These are phyloP conservation scores for Coptodon rendalli DNA, from an alignment of 2,113 vertebrate species.

Conservation along the genomic window DNA sequence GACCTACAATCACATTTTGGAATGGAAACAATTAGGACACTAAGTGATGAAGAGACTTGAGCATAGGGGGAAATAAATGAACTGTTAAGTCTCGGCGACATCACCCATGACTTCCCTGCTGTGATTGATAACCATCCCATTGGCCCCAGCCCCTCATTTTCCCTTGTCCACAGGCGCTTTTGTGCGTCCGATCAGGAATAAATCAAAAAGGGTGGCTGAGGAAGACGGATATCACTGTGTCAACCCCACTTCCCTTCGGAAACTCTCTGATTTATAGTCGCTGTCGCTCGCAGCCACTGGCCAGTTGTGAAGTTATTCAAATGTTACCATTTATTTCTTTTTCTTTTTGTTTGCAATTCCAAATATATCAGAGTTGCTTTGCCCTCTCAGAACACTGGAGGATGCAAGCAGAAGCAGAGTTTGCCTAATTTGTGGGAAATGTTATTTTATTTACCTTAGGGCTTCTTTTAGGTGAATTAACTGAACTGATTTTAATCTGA, in stretches of 20 bases:
- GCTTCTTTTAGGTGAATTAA: not conserved
- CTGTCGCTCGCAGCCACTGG: conserved; percentile 58
- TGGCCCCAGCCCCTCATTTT: conserved; percentile 65
- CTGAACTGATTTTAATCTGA: not conserved
- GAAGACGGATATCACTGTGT: conserved; percentile 69
- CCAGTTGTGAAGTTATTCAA: conserved; percentile 68
- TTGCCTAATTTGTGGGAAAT: conserved; percentile 15
- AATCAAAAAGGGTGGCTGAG: conserved; percentile 73
- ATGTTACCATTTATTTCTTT: conserved; percentile 69
- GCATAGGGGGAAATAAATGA: conserved; percentile 64
- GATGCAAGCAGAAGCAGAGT: conserved; percentile 8
- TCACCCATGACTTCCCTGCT: conserved; percentile 60
- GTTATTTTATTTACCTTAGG: not conserved
- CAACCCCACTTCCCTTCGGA: conserved; percentile 69
- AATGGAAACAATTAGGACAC: conserved; percentile 69
- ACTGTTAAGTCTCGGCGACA: conserved; percentile 65
- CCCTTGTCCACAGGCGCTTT: conserved; percentile 64
- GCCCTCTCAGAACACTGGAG: conserved; percentile 16
- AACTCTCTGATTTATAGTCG: conserved; percentile 70
- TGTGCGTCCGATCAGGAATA: conserved; percentile 74
- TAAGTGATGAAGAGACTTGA: conserved; percentile 66
- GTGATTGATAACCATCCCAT: conserved; percentile 73
- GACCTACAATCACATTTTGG: conserved; percentile 62
- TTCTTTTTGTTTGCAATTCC: conserved; percentile 64
- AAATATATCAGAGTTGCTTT: conserved; percentile 59